Conservation (phyloP, 53 echinoderm and acorn worm species). For the Echinarachnius parma region DNA sequence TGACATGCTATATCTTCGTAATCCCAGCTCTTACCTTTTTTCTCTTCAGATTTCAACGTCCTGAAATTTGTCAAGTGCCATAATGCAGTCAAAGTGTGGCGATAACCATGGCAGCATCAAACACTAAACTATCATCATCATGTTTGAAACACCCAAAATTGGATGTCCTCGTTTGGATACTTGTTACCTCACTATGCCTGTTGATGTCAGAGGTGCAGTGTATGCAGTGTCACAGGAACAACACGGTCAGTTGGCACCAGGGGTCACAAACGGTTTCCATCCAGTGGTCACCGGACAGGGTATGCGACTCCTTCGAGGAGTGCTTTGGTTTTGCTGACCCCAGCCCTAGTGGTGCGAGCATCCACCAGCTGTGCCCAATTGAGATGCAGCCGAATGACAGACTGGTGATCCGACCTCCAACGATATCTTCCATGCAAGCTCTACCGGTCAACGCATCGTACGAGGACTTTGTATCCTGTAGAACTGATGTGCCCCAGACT, state of each 20-base stretch:
- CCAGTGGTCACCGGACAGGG: slow-evolving; percentile 45
- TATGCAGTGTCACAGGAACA: slow-evolving; percentile 27
- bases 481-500: slow-evolving; percentile 11
- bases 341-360: neutral
- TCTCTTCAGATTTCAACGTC: too few relatives aligned
- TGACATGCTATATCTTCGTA: too few relatives aligned
- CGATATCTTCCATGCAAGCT: slow-evolving; percentile 10
- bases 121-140: too few relatives aligned
- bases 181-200: too few relatives aligned
- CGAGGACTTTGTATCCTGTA: slow-evolving; percentile 49
- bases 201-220: too few relatives aligned
- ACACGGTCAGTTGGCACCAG: neutral
- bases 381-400: slow-evolving; percentile 65
- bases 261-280: slow-evolving; percentile 17
- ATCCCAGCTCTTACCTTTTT: too few relatives aligned
- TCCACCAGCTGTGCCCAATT: slow-evolving; percentile 67
- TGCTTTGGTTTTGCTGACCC: slow-evolving; percentile 45
- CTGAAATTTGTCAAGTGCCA: too few relatives aligned
- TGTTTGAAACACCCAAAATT: too few relatives aligned
- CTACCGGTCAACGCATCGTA: slow-evolving; percentile 55
- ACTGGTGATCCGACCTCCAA: slow-evolving; percentile 56
- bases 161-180: too few relatives aligned
- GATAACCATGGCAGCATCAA: too few relatives aligned
- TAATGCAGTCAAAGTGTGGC: too few relatives aligned
- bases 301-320: slow-evolving; percentile 53